Percentiles rank a stretch among this genome's conserved stretches.
These are phyloP conservation scores for Acronicta aceris DNA, from an alignment of 2,888 invertebrate species.

Conservation along the genomic window DNA sequence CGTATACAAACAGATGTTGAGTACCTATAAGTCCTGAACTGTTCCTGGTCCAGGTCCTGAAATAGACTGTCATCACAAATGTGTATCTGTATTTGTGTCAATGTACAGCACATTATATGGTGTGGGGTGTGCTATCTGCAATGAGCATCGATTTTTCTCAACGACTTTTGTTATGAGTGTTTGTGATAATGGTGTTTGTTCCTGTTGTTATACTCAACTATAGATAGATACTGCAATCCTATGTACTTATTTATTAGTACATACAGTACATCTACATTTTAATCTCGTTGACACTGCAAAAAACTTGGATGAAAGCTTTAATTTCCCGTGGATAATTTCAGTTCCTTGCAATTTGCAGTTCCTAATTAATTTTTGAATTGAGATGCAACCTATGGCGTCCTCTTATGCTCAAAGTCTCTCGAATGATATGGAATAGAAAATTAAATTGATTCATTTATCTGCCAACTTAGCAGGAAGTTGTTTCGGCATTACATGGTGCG, in stretches of 20 bases:
- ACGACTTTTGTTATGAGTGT: conserved; percentile 25
- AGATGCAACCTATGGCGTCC: background rate
- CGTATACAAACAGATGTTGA: too few species aligned
- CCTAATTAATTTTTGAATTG: background rate
- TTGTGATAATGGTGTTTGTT: conserved; percentile 16
- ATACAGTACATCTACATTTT: too few species aligned
- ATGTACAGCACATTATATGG: background rate
- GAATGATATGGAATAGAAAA: background rate
- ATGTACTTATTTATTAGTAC: too few species aligned
- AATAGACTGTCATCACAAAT: too few species aligned
- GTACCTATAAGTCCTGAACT: too few species aligned
- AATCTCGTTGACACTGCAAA: background rate
- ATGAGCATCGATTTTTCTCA: conserved; percentile 36
- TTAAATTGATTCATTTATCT: background rate
- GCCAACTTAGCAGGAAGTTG: too few species aligned
- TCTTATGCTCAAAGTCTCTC: background rate
- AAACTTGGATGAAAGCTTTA: background rate
- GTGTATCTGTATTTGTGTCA: too few species aligned
- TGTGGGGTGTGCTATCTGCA: conserved; percentile 27
- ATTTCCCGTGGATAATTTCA: background rate
- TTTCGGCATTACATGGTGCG: too few species aligned
- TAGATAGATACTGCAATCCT: too few species aligned
- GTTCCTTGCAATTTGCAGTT: background rate
- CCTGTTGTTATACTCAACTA: conserved; percentile 6
- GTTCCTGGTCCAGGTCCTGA: too few species aligned